These are phyloP conservation scores for Dicrostonyx torquatus DNA, from an alignment of 2,797 vertebrate species.

Conservation along the genomic window DNA sequence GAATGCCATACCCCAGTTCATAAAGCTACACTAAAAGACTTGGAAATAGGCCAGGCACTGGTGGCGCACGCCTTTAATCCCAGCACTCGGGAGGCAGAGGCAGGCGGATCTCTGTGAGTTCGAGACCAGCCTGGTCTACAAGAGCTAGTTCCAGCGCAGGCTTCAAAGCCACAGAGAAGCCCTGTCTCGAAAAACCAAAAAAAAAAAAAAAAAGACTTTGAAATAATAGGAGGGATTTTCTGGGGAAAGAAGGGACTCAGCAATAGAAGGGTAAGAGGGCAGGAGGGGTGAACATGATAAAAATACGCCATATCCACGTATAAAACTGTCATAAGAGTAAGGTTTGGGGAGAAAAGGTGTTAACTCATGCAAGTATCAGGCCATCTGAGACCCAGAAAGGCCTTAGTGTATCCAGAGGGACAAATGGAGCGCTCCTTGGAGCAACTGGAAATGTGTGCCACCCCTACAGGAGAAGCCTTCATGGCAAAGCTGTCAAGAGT, in stretches of 20 bases:
- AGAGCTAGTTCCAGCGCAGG: too few relatives aligned
- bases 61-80: too few relatives aligned
- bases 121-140: too few relatives aligned
- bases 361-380: background rate
- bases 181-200: too few relatives aligned
- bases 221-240: background rate
- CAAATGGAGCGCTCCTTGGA: background rate
- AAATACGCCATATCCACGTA: background rate
- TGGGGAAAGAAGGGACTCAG: background rate
- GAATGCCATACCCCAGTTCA: background rate
- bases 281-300: background rate
- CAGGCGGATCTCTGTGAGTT: too few relatives aligned
- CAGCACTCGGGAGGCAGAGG: too few relatives aligned
- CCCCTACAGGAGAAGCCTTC: background rate
- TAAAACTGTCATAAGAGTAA: background rate
- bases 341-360: background rate
- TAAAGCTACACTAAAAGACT: background rate
- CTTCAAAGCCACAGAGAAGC: too few relatives aligned
- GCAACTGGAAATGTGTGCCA: background rate
- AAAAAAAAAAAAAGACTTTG: too few relatives aligned
- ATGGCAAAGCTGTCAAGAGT: background rate
- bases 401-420: background rate
- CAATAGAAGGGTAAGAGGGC: background rate
- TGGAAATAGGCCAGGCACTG: too few relatives aligned
- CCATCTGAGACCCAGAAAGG: background rate